Conservation (phyloP, 2,797 vertebrate genomes). For the Pangasius larnaudii region DNA sequence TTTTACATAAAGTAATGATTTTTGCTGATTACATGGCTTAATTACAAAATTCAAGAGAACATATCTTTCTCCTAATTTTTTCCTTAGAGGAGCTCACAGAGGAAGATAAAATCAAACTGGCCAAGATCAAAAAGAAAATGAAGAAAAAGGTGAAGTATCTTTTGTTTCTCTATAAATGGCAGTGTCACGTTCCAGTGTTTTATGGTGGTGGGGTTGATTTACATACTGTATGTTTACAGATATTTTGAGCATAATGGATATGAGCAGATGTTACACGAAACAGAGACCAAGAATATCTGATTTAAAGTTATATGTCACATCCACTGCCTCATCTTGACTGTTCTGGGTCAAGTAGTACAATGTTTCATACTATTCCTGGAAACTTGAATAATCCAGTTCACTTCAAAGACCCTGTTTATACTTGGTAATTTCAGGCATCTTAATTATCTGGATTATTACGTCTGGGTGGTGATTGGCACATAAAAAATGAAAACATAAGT, state of each 20-base stretch:
- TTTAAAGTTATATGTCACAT: background rate
- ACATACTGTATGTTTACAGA: background rate
- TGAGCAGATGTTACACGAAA: background rate
- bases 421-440: too few relatives aligned
- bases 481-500: too few relatives aligned
- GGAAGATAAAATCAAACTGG: slow-evolving; percentile 90
- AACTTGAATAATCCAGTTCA: too few relatives aligned
- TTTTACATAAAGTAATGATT: background rate
- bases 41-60: background rate
- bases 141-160: slow-evolving; percentile 82
- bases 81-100: slow-evolving; percentile 85
- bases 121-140: slow-evolving; percentile 95
- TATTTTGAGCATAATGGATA: background rate
- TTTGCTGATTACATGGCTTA: background rate
- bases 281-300: background rate
- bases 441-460: too few relatives aligned
- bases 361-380: too few relatives aligned
- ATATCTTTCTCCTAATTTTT: background rate
- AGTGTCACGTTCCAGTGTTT: background rate
- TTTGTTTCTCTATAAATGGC: background rate
- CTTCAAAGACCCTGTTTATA: too few relatives aligned
- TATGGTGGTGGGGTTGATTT: background rate
- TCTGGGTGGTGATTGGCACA: too few relatives aligned
- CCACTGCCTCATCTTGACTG: background rate
- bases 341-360: background rate